Base-by-base conservation (phyloP, 2,888 invertebrate species). In the Augiades crinisus region DNA sequence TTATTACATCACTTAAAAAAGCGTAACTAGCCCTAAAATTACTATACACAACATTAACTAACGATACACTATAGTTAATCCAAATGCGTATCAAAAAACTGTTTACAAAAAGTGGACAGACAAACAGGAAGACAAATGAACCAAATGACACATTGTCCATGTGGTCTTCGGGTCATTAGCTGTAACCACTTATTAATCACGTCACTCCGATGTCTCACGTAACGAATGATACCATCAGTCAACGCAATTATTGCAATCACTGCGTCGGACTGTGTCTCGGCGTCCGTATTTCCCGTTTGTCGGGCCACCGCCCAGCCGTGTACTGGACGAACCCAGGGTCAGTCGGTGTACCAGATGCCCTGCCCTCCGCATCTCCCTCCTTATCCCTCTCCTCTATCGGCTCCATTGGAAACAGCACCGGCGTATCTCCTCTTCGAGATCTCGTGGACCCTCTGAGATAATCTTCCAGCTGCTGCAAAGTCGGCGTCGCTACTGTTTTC, bases 311-410 rank as follows among this genome's bases (percentile, higher is more conserved):
- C 56, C 91, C 92, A 0, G 93, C 94, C 0, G 94, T 92, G 67
- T 94, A 94, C 65, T 93, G 92, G 1, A 95, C 94, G 63, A 92
- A 95, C 2, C 94, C 94, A 0, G 94, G 94, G 72, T 94, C 94
- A 0, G 92, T 92, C 0, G 94, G 94, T 0, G 93, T 91, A n/a
- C 93, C 93, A 0, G 92, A 91, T 0, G 91, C 90, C 41, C 90
- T 72, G 0, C 85, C 89, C 2, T 82, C 83, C 3, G 69, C 64
- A 21, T 82, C 84, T 1, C 68, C 70, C 27, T 88, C 78, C 34
- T 72, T 70, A 7, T 70, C 81, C 30, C 75, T 78, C 60, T 90
- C 88, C 46, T 77, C 81, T n/a, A 85, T 85, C 0, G 92, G 91
- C 41, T 91, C 86, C 77, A 91, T 91, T 37, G 92, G 87, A 62